These are phyloP conservation scores for Corythucha ciliata DNA, from an alignment of 2,888 invertebrate species.

Conservation along the genomic window DNA sequence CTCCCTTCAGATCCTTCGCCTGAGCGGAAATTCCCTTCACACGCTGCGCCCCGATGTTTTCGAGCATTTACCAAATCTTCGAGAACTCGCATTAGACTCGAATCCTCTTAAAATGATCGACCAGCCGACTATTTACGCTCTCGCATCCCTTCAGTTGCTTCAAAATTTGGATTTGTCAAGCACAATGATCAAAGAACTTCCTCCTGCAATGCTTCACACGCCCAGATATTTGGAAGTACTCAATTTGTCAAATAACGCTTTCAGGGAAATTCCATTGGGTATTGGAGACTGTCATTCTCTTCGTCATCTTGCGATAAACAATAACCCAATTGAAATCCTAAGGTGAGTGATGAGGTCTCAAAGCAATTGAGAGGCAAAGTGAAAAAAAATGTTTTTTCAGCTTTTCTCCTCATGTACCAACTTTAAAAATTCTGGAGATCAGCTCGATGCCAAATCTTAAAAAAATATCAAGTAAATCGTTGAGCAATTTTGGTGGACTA, in stretches of 20 bases:
- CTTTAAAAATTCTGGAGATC: slow-evolving; percentile 56
- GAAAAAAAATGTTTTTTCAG: slow-evolving; percentile 25
- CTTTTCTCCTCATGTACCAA: slow-evolving; percentile 50
- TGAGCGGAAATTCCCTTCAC: slow-evolving; percentile 62
- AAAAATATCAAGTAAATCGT: slow-evolving; percentile 47
- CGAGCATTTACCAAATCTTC: slow-evolving; percentile 59
- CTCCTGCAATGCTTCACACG: slow-evolving; percentile 57
- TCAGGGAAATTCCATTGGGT: slow-evolving; percentile 51
- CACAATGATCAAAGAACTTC: slow-evolving; percentile 53
- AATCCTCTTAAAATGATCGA: slow-evolving; percentile 65
- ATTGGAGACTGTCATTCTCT: slow-evolving; percentile 52
- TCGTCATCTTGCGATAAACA: slow-evolving; percentile 54
- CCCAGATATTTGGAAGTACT: slow-evolving; percentile 55
- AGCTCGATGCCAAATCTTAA: slow-evolving; percentile 55
- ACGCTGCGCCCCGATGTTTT: slow-evolving; percentile 63
- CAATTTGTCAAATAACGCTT: slow-evolving; percentile 57
- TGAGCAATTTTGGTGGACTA: slow-evolving; percentile 47
- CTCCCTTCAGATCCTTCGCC: slow-evolving; percentile 50
- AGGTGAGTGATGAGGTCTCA: slow-evolving; percentile 34
- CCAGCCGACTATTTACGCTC: slow-evolving; percentile 52
- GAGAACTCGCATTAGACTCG: slow-evolving; percentile 57
- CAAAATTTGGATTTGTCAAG: slow-evolving; percentile 60
- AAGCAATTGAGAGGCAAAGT: slow-evolving; percentile 42
- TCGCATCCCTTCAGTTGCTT: slow-evolving; percentile 53
- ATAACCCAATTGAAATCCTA: slow-evolving; percentile 52